These are phyloP conservation scores for Lutjanus campechanus DNA, from an alignment of 2,797 vertebrate genomes.

Conservation along the genomic window DNA sequence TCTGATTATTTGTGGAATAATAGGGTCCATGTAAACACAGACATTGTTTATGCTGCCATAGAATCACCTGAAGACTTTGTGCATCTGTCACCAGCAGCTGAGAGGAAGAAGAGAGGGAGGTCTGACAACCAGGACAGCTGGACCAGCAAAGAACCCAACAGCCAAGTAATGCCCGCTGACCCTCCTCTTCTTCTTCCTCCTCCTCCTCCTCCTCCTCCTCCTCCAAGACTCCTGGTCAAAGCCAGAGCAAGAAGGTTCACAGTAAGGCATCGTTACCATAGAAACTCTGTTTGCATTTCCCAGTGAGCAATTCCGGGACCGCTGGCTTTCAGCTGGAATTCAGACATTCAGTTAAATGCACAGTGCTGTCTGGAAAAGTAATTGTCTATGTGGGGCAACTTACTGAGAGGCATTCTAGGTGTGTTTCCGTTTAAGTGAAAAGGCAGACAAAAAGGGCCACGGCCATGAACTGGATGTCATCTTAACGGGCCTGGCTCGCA, in stretches of 20 bases:
- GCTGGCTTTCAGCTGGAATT: constrained; percentile 84
- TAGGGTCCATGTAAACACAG: background rate
- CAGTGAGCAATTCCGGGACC: constrained; percentile 81
- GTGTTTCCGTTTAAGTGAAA: constrained; percentile 77
- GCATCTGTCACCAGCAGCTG: constrained; percentile 27
- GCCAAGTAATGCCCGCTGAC: constrained; percentile 43
- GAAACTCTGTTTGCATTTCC: constrained; percentile 90
- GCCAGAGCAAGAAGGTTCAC: constrained; percentile 76
- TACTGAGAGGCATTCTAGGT: constrained; percentile 76
- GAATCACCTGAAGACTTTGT: constrained; percentile 36
- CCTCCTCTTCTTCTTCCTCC: constrained; percentile 56
- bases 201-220: constrained; percentile 32
- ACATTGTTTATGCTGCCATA: constrained; percentile 3
- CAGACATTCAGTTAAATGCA: constrained; percentile 78
- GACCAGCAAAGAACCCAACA: constrained; percentile 32
- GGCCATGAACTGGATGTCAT: constrained; percentile 50
- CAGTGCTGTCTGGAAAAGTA: constrained; percentile 77
- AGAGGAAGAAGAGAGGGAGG: constrained; percentile 29
- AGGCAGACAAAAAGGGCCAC: constrained; percentile 52
- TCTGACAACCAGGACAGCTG: constrained; percentile 61
- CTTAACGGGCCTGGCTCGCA: constrained; percentile 35
- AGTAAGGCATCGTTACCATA: constrained; percentile 81
- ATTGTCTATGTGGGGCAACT: constrained; percentile 72
- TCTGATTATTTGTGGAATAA: too few species aligned
- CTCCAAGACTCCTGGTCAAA: constrained; percentile 48